Base-by-base conservation (phyloP, 1,140 invertebrate species). In the Cotesia typhae region DNA sequence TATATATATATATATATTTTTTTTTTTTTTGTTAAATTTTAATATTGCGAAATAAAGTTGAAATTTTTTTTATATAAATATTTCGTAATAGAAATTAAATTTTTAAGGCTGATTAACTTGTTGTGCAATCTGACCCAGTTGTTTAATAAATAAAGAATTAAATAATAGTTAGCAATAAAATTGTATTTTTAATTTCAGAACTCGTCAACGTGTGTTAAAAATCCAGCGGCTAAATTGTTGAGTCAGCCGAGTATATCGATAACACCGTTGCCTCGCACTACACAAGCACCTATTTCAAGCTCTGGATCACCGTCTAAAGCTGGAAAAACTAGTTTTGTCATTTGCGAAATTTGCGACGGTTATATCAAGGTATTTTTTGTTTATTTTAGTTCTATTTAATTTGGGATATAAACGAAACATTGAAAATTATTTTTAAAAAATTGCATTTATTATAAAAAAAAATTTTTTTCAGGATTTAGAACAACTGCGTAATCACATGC, bases 261-360 rank as follows among this genome's bases (percentile, higher is more conserved):
- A 84, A 96, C 95, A 59, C 94, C 95, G 60, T 86, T 96, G 81
- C 94, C 94, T 72, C 89, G 94, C 67, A 91, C 88, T 66, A 85
- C 88, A 10, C 87, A 88, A 73, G 79, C 85, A 35, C 82, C 87
- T 6, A 79, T 81, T 78, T 76, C 86, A 68, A 84, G 84, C 51
- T 83, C 85, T 17, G 87, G 87, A 17, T 86, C 85, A 74, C 83
- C 83, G 57, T 79, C 82, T 1, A 90, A 88, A 77, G 86, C 86
- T 68, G 87, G 87, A 47, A 96, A 96, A 85, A 92, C 91, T 76
- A 92, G 92, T 14, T 96, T 96, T 85, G 95, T 97, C 74, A 96
- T 97, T 77, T 97, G 96, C 85, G 96, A 97, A 88, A 97, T 97
- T 76, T 97, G 96, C 85, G 96, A 97, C 85, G 95, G 95, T 53